phyloP scores from a whole-genome alignment of 1,140 invertebrate genomes.

The Lepeophtheirus salmonis region DNA sequence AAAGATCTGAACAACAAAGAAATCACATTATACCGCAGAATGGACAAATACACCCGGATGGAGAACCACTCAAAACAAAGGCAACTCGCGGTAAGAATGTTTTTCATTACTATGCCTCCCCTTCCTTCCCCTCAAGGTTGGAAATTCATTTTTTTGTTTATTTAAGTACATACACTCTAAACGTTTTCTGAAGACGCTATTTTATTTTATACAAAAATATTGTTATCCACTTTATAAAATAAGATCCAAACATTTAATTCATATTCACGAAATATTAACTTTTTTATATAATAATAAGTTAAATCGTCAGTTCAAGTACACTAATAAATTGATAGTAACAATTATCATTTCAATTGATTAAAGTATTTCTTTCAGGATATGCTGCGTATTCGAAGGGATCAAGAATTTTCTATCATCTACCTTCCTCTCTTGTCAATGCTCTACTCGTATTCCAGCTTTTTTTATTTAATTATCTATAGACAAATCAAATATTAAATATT shows the following conservation, averaged over 20 bases:
- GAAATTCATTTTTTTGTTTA: no score
- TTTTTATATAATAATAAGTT: background rate
- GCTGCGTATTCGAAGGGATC: background rate
- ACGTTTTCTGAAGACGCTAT: background rate
- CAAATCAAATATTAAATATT: background rate
- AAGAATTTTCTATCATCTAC: background rate
- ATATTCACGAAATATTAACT: background rate
- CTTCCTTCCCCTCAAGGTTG: no score
- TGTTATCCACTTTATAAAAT: background rate
- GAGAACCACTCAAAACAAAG: constrained; percentile 4
- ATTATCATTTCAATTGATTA: background rate
- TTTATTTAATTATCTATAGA: background rate
- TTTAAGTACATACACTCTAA: no score
- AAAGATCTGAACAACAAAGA: background rate
- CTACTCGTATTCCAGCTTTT: background rate
- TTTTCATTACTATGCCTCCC: no score
- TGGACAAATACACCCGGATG: background rate
- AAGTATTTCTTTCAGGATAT: background rate
- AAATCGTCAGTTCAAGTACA: background rate
- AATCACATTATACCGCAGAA: background rate
- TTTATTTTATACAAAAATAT: background rate
- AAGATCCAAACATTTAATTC: background rate
- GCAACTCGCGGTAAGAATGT: no score
- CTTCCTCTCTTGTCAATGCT: background rate
- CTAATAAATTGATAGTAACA: background rate